Evolutionary conservation across 2,797 vertebrate species (phyloP), one percentile per base, ranked within the genome.

Genomic region (Sebastolobus altivelis): DNA sequence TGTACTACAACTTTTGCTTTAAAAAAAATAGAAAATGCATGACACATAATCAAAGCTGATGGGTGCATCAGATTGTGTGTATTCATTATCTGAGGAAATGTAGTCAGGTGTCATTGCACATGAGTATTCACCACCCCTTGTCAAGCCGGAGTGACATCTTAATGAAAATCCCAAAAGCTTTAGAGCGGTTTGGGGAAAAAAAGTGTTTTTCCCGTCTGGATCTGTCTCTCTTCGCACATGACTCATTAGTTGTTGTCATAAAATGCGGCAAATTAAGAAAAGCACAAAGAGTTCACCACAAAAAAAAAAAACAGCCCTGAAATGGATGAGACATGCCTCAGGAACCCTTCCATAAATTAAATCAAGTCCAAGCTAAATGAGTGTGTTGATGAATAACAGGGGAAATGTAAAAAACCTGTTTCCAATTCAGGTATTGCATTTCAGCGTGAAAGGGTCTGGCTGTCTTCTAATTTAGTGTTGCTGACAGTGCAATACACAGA

Each of bases 341-440:
- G 75, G 65, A 82, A 65, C 22, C 9, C 14, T 65, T 76, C 12
- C 11, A 82, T 80, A 69, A 88, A 88, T 81, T 73, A 72, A 78
- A 83, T 83, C 43, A 76, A 84, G 81, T 71, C 40, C 63, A 79
- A 52, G 77, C 35, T 59, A 79, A 92, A 85, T 74, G 72, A 84
- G 56, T 35, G 38, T 59, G 77, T 68, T 87, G 72, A 89, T 87
- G 60, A 88, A 84, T 73, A 86, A 83, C 27, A 11, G 29, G 46
- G 63, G 31, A 75, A 82, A 78, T 77, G 58, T 55, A 70, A 77
- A 79, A 54, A 84, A 68, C 16, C 14, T 52, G 27, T 87, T 90
- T 86, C 49, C 72, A 61, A 67, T 85, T 78, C 82, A 87, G 75
- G 83, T 79, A 74, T 75, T 82, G 54, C 76, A 85, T 88, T 90